Percentiles rank a stretch among this genome's conserved stretches.
Evolutionary conservation across 2,888 invertebrate species (phyloP).

Genomic region (Mythimna impura): DNA sequence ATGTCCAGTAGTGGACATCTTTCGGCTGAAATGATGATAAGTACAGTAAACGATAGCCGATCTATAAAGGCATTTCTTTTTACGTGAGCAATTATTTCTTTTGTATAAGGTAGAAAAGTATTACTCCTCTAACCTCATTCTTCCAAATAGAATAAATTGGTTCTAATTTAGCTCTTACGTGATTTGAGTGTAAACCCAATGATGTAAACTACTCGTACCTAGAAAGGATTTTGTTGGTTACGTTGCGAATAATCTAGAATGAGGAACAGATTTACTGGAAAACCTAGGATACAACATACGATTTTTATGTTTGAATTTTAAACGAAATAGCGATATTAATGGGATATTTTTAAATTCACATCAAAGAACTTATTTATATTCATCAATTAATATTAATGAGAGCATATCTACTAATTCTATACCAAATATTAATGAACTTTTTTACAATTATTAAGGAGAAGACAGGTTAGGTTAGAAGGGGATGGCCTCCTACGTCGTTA

Average conservation of each 20-base stretch:
- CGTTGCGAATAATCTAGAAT: constrained; percentile 13
- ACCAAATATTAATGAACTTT: too few relatives aligned
- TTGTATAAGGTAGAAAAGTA: constrained; percentile 8
- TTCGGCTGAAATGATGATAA: too few relatives aligned
- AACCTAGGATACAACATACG: not conserved
- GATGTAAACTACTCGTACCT: constrained; percentile 12
- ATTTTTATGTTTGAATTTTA: not conserved
- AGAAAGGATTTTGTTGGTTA: constrained; percentile 25
- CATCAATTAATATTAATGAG: too few relatives aligned
- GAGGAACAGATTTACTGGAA: constrained; percentile 1
- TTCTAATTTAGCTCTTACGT: constrained; percentile 48
- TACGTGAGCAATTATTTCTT: not conserved
- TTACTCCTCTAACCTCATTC: constrained; percentile 20
- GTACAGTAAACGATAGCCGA: too few relatives aligned
- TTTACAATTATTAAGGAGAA: too few relatives aligned
- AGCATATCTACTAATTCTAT: too few relatives aligned
- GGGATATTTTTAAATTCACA: too few relatives aligned
- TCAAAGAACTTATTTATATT: too few relatives aligned
- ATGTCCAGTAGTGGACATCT: too few relatives aligned
- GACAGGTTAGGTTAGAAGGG: too few relatives aligned
- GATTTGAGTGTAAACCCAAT: constrained; percentile 36
- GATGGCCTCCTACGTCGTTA: too few relatives aligned
- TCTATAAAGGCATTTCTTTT: not conserved
- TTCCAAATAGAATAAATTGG: constrained; percentile 39
- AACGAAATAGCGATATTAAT: not conserved